Evolutionary conservation across 2,888 invertebrate genomes (phyloP), one percentile per base, ranked within the genome.

Genomic region (Nomada ferruginata): DNA sequence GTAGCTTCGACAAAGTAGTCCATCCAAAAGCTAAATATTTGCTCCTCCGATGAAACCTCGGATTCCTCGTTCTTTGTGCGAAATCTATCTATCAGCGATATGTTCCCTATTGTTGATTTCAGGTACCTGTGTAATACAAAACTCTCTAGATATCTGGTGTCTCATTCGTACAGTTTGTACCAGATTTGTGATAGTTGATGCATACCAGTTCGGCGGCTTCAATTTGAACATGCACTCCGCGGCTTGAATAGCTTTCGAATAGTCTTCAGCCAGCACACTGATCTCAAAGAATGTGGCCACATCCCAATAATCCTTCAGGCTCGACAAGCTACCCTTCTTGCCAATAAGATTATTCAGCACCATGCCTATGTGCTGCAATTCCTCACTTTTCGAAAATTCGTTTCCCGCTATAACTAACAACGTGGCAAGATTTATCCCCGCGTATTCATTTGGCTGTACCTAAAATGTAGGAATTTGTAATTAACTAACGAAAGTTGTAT

Each of bases 241-340:
- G 18, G 99, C 99, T 94, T 98, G 98, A 88, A 98, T 97, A 0
- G 99, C 99, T 94, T 99, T 99, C 18, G 97, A 96, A 93, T 99
- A 99, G 94, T 99, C 99, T 94, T 99, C 98, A 2, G 99, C 99
- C 47, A 99, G 95, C 0, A 99, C 99, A 64, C 98, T 98, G 87
- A 99, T 99, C 94, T 99, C 99, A 94, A 99, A 99, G 95, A 98
- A 99, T 1, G 98, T 99, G 0, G 99, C 99, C 18, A 99, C 99
- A 94, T 99, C 99, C 99, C 99, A 99, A 92, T 99, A 99, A 93
- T 99, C 99, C 89, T 97, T 97, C 26, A 99, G 95, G 0, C 98
- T 98, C 0, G 97, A 96, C 44, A 99, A 94, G 92, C 98, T 98
- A 60, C 99, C 99, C 93, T 99, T 99, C 92, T 98, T 98, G 0